phyloP scores from a whole-genome alignment of 1,140 invertebrate genomes.

The Drosophila trapezifrons region DNA sequence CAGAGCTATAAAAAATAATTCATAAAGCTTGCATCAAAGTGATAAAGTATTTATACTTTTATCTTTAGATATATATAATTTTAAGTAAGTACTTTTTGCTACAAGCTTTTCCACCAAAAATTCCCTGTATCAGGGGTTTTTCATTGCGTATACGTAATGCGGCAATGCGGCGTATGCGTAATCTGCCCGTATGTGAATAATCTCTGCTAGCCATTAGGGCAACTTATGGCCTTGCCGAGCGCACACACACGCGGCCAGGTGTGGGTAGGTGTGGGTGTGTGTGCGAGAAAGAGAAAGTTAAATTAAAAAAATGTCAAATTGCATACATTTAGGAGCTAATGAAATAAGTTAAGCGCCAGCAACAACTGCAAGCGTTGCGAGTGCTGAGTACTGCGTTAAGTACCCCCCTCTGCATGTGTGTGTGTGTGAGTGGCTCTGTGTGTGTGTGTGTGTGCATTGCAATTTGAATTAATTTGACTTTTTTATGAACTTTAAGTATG shows the following conservation, averaged over 20 bases:
- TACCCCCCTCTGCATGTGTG: slow-evolving; percentile 36
- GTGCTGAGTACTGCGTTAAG: slow-evolving; percentile 68
- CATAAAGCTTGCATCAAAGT: background rate
- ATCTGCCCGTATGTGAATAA: slow-evolving; percentile 45
- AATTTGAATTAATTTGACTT: slow-evolving; percentile 81
- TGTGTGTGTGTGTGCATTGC: slow-evolving; percentile 72
- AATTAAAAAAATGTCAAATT: slow-evolving; percentile 82
- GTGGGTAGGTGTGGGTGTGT: slow-evolving; percentile 21
- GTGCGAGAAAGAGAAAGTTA: slow-evolving; percentile 68
- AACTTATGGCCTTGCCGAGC: slow-evolving; percentile 34
- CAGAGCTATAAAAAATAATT: background rate
- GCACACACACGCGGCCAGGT: slow-evolving; percentile 7
- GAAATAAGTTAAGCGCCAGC: slow-evolving; percentile 79
- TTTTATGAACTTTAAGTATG: slow-evolving; percentile 80
- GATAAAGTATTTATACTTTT: background rate
- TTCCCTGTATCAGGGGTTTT: slow-evolving; percentile 9
- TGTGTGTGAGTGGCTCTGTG: slow-evolving; percentile 35
- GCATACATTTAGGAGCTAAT: slow-evolving; percentile 81
- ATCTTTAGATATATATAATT: background rate
- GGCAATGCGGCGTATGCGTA: slow-evolving; percentile 23
- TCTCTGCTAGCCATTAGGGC: slow-evolving; percentile 40
- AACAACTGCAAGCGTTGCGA: slow-evolving; percentile 49
- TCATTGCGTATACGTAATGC: slow-evolving; percentile 20
- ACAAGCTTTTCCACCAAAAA: background rate
- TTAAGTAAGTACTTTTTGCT: background rate